These are phyloP conservation scores for Calyptommatus sinebrachiatus DNA, from an alignment of 2,113 vertebrate genomes.

Conservation along the genomic window DNA sequence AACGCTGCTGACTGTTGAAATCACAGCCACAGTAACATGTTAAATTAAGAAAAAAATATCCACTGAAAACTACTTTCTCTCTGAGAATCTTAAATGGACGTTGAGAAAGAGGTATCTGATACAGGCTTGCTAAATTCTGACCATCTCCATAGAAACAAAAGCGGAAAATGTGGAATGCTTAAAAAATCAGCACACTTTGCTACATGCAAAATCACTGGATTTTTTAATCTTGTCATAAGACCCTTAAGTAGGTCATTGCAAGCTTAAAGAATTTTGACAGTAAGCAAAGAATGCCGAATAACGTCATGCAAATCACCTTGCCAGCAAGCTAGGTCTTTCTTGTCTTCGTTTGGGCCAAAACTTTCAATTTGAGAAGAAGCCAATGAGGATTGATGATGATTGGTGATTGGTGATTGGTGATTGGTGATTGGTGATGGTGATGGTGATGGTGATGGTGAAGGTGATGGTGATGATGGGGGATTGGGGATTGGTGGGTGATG, in stretches of 20 bases:
- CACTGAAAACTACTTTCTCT: not conserved
- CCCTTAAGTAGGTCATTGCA: conserved; percentile 71
- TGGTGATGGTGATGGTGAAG: too few relatives aligned
- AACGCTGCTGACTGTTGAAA: conserved; percentile 25
- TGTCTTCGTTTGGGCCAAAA: conserved; percentile 47
- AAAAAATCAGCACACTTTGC: conserved; percentile 31
- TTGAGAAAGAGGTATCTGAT: conserved; percentile 31
- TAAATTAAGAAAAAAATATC: not conserved
- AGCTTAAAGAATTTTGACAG: conserved; percentile 65
- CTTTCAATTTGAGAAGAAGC: conserved; percentile 18
- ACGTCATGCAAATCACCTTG: conserved; percentile 55
- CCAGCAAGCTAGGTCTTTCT: conserved; percentile 39
- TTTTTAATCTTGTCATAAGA: conserved; percentile 60
- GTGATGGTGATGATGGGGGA: too few relatives aligned
- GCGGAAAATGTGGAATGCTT: conserved; percentile 27
- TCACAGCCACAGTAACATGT: not conserved
- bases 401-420: too few relatives aligned
- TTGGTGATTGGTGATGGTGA: too few relatives aligned
- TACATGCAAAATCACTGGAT: conserved; percentile 43
- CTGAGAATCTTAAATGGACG: not conserved
- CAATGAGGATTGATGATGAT: not conserved
- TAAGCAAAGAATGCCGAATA: conserved; percentile 53
- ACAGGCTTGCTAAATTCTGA: conserved; percentile 30
- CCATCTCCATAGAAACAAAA: conserved; percentile 51
- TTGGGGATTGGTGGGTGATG: too few relatives aligned